Conservation (phyloP, 2,888 invertebrate species). For the Chalcis sispes region DNA sequence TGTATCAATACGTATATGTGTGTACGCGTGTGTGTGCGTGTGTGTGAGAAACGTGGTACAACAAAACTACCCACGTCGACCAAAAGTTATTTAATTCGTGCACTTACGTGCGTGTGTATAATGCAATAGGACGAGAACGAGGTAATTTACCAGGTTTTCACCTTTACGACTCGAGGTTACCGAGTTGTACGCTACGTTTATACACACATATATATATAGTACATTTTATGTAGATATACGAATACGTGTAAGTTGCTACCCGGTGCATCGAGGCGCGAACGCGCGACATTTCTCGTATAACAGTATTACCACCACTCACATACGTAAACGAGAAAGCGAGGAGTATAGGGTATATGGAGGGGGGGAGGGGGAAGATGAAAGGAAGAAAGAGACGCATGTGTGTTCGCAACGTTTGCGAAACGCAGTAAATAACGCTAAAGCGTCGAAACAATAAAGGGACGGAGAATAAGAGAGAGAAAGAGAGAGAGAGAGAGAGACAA, state of each 20-base stretch:
- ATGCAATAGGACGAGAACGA: conserved; percentile 42
- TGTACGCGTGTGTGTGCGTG: background rate
- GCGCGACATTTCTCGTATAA: conserved; percentile 12
- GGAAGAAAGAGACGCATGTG: too few relatives aligned
- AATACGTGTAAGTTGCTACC: conserved; percentile 10
- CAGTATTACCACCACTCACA: background rate
- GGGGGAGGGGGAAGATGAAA: too few relatives aligned
- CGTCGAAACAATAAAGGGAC: too few relatives aligned
- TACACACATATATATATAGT: too few relatives aligned
- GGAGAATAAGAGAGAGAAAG: too few relatives aligned
- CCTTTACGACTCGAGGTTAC: conserved; percentile 31
- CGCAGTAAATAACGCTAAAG: conserved; percentile 18
- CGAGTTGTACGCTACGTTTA: too few relatives aligned
- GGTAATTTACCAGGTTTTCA: conserved; percentile 41
- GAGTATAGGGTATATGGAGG: background rate
- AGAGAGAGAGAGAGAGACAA: background rate
- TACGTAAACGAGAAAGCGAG: too few relatives aligned
- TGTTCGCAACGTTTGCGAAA: background rate
- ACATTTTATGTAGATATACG: too few relatives aligned
- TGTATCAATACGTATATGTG: background rate
- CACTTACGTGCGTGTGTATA: conserved; percentile 34
- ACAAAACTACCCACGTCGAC: too few relatives aligned
- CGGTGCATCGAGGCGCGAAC: conserved; percentile 30
- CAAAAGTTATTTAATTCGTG: conserved; percentile 50
- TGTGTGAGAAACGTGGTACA: too few relatives aligned